Evolutionary conservation across 1,140 invertebrate species (phyloP).

Genomic region (Colletes gigas): DNA sequence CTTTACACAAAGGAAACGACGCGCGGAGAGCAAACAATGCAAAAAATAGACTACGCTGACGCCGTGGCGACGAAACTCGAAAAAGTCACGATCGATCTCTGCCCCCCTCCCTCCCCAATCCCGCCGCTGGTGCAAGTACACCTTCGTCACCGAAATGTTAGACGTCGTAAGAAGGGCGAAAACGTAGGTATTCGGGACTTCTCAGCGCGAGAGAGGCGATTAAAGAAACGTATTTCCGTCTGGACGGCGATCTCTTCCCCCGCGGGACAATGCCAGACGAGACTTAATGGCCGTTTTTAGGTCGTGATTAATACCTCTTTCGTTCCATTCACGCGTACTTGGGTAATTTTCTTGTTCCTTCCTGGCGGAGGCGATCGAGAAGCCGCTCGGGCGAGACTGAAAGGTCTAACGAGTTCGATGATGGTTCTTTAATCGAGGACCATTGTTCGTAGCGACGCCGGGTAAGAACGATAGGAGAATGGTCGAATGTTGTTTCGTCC

Average conservation of each 20-base stretch:
- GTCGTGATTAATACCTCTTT: constrained; percentile 4
- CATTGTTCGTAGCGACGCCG: background rate
- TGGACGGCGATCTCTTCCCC: background rate
- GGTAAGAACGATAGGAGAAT: background rate
- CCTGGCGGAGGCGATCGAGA: too few species aligned
- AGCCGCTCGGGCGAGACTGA: background rate
- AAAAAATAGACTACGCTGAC: constrained; percentile 36
- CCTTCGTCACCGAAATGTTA: background rate
- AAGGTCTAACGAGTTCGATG: background rate
- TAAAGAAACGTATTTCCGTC: background rate
- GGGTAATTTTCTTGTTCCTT: background rate
- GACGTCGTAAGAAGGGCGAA: background rate
- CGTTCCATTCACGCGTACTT: background rate
- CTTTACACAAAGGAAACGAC: constrained; percentile 12
- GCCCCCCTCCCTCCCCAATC: too few species aligned
- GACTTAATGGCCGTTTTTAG: background rate
- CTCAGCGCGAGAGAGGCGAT: background rate
- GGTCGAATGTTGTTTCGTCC: background rate
- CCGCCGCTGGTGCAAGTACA: too few species aligned
- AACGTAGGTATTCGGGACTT: background rate
- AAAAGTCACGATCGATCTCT: constrained; percentile 33
- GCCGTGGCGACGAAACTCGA: constrained; percentile 11
- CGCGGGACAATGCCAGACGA: background rate
- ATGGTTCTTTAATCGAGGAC: background rate
- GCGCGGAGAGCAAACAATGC: constrained; percentile 18